Evolutionary conservation across 2,797 vertebrate genomes (phyloP).

Genomic region (Liparis tanakae): DNA sequence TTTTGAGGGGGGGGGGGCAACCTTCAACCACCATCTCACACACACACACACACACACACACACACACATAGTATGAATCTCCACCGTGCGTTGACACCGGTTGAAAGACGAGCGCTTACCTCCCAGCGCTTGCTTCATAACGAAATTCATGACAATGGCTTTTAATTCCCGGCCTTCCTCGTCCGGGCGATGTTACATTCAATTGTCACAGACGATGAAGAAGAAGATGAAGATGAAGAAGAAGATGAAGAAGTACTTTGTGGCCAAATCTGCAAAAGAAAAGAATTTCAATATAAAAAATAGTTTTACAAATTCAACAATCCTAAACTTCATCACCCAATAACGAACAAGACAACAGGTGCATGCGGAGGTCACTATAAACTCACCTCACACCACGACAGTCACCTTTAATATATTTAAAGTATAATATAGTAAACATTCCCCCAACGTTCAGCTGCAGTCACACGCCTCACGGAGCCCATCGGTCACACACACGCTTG

Average conservation of each 20-base stretch:
- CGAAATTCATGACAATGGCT: slow-evolving; percentile 94
- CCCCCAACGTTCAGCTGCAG: not conserved
- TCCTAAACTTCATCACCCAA: not conserved
- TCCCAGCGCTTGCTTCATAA: slow-evolving; percentile 96
- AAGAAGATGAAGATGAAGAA: slow-evolving; percentile 56
- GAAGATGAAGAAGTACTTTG: slow-evolving; percentile 62
- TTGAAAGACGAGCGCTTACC: slow-evolving; percentile 70
- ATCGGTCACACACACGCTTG: not conserved
- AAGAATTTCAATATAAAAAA: not conserved
- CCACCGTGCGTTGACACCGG: too few relatives aligned
- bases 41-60: not conserved
- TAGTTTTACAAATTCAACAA: not conserved
- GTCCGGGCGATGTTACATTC: slow-evolving; percentile 84
- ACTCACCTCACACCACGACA: not conserved
- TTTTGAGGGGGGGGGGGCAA: not conserved
- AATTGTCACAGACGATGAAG: slow-evolving; percentile 61
- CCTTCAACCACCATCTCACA: not conserved
- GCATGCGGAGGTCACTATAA: not conserved
- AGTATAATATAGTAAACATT: not conserved
- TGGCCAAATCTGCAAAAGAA: slow-evolving; percentile 66
- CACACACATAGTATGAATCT: not conserved
- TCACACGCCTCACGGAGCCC: not conserved
- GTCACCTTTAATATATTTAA: not conserved
- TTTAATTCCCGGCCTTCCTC: slow-evolving; percentile 83
- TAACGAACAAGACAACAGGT: not conserved